Conservation (phyloP, 2,113 vertebrate species). For the Rhinogobius similis region DNA sequence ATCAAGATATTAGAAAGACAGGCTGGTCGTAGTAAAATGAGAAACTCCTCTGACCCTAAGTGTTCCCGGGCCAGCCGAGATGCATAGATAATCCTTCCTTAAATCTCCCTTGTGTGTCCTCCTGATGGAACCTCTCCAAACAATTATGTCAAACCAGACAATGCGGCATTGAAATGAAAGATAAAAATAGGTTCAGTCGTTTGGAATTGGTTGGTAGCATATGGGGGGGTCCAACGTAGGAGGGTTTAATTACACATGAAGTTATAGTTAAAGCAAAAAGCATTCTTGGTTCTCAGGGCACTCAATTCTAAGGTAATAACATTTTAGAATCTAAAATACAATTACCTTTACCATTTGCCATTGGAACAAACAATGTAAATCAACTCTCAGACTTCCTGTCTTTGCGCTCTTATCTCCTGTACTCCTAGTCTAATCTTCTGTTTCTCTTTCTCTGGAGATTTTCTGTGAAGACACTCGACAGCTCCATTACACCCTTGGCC, state of each 20-base stretch:
- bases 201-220: too few relatives aligned
- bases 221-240: too few relatives aligned
- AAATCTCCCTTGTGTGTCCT: too few relatives aligned
- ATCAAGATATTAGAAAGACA: too few relatives aligned
- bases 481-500: constrained; percentile 54
- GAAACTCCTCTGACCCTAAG: too few relatives aligned
- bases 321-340: not conserved
- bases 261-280: not conserved
- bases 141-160: too few relatives aligned
- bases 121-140: too few relatives aligned
- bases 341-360: not conserved
- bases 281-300: not conserved
- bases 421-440: constrained; percentile 25
- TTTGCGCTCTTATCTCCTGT: constrained; percentile 19
- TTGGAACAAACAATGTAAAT: not conserved
- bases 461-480: constrained; percentile 44
- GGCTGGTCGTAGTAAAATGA: too few relatives aligned
- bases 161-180: too few relatives aligned
- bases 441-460: constrained; percentile 18
- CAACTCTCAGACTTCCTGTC: not conserved
- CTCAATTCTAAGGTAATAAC: not conserved
- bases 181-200: too few relatives aligned
- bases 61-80: too few relatives aligned
- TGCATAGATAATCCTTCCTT: too few relatives aligned
- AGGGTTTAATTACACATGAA: not conserved